Base-by-base conservation (phyloP, 2,888 invertebrate species). In the Alcis repandata region DNA sequence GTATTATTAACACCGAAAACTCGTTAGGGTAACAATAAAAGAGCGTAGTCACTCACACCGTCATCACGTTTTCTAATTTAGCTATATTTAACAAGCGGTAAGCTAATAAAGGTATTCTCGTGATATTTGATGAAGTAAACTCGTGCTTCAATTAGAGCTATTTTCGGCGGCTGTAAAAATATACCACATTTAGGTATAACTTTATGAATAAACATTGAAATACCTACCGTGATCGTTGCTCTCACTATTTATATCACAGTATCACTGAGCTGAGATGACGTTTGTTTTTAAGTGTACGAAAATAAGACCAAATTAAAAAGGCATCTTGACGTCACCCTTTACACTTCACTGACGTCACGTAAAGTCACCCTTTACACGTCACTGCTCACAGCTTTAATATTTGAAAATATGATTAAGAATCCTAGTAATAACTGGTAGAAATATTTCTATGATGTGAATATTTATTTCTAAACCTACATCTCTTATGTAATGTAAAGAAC, bases 121-220 rank as follows among this genome's bases (percentile, higher is more conserved):
- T 60, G 17, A 53, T 58, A 40, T 58, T 57, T 57, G 45, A 45
- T 59, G 56, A 63, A 38, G 46, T 52, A 41, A 56, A 63, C 54
- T 4, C 27, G 41, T 56, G 33, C 20, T 38, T 62, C 45, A 63
- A 68, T 66, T 59, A 58, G 22, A 43, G 49, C 10, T 62, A 62
- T 59, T 67, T 67, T 51, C 6, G 27, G 62, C 33, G 41, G 45
- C 22, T 40, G 41, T 62, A 20, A 54, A 52, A n/a, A 52, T 52
- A 61, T 52, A 36, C n/a, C 11, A 15, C 36, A 52, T 20, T 52
- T 38, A 41, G n/a, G 36, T 52, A 19, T 63, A 59, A 69, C 63
- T 43, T 41, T 13, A 52, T 56, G 63, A 63, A 22, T 56, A 61
- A 58, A 45, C 43, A 61, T 8, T n/a, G 43, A 22, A 61, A 40